Evolutionary conservation across 2,888 invertebrate genomes (phyloP).

Genomic region (Lottia gigantea): DNA sequence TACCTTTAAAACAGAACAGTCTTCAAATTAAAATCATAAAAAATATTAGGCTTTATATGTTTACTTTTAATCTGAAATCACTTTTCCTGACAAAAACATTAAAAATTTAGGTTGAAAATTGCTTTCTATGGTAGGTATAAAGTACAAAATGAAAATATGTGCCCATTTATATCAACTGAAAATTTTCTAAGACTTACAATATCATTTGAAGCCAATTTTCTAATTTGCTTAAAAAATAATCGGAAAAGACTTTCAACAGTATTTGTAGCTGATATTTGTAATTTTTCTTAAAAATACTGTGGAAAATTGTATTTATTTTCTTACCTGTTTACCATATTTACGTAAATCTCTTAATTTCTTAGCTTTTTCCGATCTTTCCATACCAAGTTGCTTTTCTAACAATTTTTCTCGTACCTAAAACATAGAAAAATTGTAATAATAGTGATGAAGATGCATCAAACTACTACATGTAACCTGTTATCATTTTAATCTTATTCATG

Average conservation of each 20-base stretch:
- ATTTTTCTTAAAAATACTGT: neutral
- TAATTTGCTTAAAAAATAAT: neutral
- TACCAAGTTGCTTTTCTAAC: slow-evolving; percentile 84
- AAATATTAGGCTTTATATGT: no score
- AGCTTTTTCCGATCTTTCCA: slow-evolving; percentile 89
- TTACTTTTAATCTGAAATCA: no score
- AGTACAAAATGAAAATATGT: no score
- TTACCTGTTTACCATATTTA: slow-evolving; percentile 87
- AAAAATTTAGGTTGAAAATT: no score
- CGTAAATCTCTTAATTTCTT: slow-evolving; percentile 88
- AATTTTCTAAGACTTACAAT: neutral
- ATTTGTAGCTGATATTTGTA: neutral
- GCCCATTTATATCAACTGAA: neutral
- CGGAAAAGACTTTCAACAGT: neutral
- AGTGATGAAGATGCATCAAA: no score
- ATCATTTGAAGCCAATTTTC: neutral
- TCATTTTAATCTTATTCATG: no score
- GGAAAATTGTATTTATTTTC: neutral
- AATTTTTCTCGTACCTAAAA: slow-evolving; percentile 80
- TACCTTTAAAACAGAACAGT: no score
- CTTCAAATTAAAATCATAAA: no score
- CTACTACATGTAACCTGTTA: no score
- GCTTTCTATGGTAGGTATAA: no score
- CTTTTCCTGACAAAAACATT: no score
- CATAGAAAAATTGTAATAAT: neutral